Percentiles rank a stretch among this genome's conserved stretches.
Evolutionary conservation across 2,888 invertebrate genomes (phyloP).

Genomic region (Agonopterix heracliana): DNA sequence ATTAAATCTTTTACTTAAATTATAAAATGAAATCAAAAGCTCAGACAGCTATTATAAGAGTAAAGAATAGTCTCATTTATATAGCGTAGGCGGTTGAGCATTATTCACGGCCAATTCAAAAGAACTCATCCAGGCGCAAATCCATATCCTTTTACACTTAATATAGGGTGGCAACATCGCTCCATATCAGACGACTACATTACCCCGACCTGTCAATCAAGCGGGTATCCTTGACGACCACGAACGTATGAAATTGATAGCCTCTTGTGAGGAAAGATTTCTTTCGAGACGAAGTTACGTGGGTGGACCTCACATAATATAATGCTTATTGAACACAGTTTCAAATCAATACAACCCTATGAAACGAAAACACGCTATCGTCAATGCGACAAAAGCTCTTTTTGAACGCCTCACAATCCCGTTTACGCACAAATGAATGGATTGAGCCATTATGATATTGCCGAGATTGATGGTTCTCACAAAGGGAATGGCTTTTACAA

Average conservation of each 20-base stretch:
- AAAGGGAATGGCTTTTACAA: conserved; percentile 41
- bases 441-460: conserved; percentile 43
- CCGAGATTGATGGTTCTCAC: conserved; percentile 35
- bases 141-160: conserved; percentile 44
- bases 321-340: conserved; percentile 1
- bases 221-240: conserved; percentile 44
- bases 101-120: conserved; percentile 42
- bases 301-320: background rate
- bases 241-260: conserved; percentile 51
- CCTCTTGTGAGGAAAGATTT: conserved; percentile 30
- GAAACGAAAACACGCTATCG: conserved; percentile 25
- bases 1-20: background rate
- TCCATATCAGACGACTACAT: conserved; percentile 37
- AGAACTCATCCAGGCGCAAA: conserved; percentile 39
- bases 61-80: conserved; percentile 33
- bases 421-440: conserved; percentile 32
- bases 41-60: conserved; percentile 21
- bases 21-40: background rate
- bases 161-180: conserved; percentile 25
- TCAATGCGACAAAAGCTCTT: conserved; percentile 32
- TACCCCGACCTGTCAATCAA: conserved; percentile 57
- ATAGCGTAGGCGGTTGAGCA: conserved; percentile 30
- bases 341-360: conserved; percentile 32
- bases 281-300: conserved; percentile 12
- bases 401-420: conserved; percentile 25